These are phyloP conservation scores for Ptilonorhynchus violaceus DNA, from an alignment of 2,113 vertebrate species.

Conservation along the genomic window DNA sequence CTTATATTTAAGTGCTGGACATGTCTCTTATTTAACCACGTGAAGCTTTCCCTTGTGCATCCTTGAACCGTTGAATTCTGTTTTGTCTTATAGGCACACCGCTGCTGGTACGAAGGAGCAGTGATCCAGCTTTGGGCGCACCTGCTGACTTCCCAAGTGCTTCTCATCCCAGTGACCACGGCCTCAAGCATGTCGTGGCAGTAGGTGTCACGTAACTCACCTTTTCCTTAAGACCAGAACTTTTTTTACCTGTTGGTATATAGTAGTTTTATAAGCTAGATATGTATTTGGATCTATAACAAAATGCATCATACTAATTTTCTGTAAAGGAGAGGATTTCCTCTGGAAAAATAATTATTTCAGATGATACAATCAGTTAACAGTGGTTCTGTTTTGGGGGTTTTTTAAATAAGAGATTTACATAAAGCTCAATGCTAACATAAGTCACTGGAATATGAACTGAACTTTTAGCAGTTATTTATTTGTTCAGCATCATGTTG, in stretches of 20 bases:
- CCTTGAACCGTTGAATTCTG: background rate
- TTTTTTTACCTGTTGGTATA: background rate
- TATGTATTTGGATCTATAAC: background rate
- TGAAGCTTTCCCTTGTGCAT: background rate
- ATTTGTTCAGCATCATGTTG: background rate
- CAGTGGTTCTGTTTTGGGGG: background rate
- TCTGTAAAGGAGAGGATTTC: background rate
- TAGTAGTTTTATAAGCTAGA: background rate
- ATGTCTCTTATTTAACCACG: background rate
- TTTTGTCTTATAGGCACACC: slow-evolving; percentile 83
- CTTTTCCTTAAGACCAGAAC: background rate
- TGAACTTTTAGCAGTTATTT: background rate
- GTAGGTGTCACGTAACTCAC: slow-evolving; percentile 67
- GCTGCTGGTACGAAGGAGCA: slow-evolving; percentile 93
- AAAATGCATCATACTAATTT: background rate
- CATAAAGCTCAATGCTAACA: background rate
- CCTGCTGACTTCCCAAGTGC: slow-evolving; percentile 71
- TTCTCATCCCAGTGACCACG: slow-evolving; percentile 66
- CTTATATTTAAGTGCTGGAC: background rate
- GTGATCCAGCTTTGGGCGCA: slow-evolving; percentile 83
- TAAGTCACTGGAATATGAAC: background rate
- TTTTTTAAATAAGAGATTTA: background rate
- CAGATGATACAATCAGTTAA: background rate
- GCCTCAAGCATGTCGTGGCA: slow-evolving; percentile 60
- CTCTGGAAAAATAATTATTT: background rate